Evolutionary conservation across 2,888 invertebrate species (phyloP).

Genomic region (Pantelozetes paolii): DNA sequence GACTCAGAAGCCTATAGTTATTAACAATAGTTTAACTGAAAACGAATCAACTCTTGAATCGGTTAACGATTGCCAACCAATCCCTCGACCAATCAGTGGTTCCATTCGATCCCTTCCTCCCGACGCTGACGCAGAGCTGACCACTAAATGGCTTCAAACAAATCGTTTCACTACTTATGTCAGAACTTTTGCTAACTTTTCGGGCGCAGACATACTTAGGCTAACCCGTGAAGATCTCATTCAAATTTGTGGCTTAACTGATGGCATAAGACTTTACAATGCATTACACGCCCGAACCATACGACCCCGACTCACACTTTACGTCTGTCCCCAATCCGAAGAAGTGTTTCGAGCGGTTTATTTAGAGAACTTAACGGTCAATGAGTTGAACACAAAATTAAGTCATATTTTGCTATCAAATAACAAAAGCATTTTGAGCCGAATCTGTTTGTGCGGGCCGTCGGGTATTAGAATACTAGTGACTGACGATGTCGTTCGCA

Average conservation of each 20-base stretch:
- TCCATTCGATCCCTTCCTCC: conserved; percentile 61
- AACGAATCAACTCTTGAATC: neutral
- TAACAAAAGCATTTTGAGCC: conserved; percentile 54
- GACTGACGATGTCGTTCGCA: conserved; percentile 76
- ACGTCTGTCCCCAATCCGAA: conserved; percentile 66
- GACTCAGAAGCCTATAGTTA: neutral
- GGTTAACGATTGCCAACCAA: neutral
- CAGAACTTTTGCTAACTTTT: conserved; percentile 75
- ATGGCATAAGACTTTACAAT: conserved; percentile 88
- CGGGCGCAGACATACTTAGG: conserved; percentile 81
- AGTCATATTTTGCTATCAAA: conserved; percentile 56
- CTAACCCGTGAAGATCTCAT: conserved; percentile 85
- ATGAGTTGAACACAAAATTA: conserved; percentile 65
- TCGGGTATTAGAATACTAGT: conserved; percentile 76
- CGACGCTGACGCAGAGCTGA: conserved; percentile 56
- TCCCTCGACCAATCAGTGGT: conserved; percentile 51
- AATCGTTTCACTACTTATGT: conserved; percentile 73
- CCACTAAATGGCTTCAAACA: conserved; percentile 70
- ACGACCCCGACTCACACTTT: conserved; percentile 74
- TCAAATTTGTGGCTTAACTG: conserved; percentile 87
- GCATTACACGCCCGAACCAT: conserved; percentile 66
- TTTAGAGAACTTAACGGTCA: conserved; percentile 64
- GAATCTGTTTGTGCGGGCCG: conserved; percentile 74
- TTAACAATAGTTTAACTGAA: neutral
- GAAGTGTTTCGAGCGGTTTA: conserved; percentile 75